Evolutionary conservation across 1,140 invertebrate genomes (phyloP).

Genomic region (Ylistrum balloti): DNA sequence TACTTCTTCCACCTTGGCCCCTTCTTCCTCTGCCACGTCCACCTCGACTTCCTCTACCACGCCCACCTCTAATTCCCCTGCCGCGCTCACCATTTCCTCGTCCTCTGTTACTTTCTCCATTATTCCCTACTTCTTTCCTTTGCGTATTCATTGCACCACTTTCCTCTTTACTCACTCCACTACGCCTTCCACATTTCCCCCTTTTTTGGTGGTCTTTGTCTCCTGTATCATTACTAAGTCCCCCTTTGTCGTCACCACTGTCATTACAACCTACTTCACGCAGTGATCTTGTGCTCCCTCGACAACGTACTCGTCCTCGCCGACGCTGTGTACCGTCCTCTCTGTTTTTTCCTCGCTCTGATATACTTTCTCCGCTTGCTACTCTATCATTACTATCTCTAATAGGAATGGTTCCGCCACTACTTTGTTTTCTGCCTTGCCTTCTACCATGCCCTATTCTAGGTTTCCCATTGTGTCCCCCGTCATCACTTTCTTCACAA

Average conservation of each 20-base stretch:
- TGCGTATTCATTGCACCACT: slow-evolving; percentile 88
- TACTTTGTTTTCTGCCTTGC: no score
- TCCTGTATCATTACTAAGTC: no score
- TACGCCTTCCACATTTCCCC: slow-evolving; percentile 88
- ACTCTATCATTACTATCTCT: no score
- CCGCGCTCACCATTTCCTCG: neutral
- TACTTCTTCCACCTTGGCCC: neutral
- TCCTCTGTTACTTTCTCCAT: neutral
- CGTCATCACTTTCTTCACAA: no score
- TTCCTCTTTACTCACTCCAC: slow-evolving; percentile 89
- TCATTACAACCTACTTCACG: neutral
- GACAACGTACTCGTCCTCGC: neutral
- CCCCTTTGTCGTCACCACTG: slow-evolving; percentile 49
- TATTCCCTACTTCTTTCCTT: neutral
- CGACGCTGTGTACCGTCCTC: no score
- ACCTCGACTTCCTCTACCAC: neutral
- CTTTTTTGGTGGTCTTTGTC: no score
- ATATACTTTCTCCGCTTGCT: neutral
- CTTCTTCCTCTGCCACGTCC: neutral
- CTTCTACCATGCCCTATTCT: neutral
- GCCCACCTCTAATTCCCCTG: neutral
- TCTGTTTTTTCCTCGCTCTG: neutral
- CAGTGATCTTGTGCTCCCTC: neutral
- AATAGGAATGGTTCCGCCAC: no score
- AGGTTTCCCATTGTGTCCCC: no score